A percentile compares a stretch with the other conserved stretches of the same genome.
Conservation (phyloP, 2,888 invertebrate species). For the Dasysyrphus albostriatus region DNA sequence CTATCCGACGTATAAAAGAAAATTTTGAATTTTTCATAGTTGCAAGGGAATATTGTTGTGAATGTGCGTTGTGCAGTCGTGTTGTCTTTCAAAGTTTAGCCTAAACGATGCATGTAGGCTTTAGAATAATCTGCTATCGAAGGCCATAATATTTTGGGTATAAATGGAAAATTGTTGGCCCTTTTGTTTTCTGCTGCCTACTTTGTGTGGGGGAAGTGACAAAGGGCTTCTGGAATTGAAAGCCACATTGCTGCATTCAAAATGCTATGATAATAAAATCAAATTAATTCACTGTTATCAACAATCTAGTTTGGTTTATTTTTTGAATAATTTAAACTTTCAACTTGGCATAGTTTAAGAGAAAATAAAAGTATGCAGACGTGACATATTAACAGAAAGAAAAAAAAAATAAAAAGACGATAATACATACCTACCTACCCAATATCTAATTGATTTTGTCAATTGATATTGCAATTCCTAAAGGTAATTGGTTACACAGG, state of each 20-base stretch:
- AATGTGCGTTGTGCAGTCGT: neutral
- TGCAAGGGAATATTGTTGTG: neutral
- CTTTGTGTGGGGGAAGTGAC: slow-evolving; percentile 6
- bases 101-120: neutral
- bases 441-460: neutral
- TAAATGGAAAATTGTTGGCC: slow-evolving; percentile 8
- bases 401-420: neutral
- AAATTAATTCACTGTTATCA: slow-evolving; percentile 13
- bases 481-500: too few species aligned
- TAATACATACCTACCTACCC: neutral
- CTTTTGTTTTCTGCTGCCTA: neutral
- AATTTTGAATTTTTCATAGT: slow-evolving; percentile 25
- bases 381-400: neutral
- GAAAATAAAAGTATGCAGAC: slow-evolving; percentile 4
- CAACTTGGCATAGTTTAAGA: neutral
- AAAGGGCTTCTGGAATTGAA: slow-evolving; percentile 26
- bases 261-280: slow-evolving; percentile 1
- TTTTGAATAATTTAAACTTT: slow-evolving; percentile 8
- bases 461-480: neutral
- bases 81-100: neutral
- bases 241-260: slow-evolving; percentile 11
- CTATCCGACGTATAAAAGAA: slow-evolving; percentile 1
- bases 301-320: neutral
- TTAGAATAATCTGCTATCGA: neutral
- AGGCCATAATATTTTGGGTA: neutral